Evolutionary conservation across 2,113 vertebrate species (phyloP).

Genomic region (Maccullochella peelii): DNA sequence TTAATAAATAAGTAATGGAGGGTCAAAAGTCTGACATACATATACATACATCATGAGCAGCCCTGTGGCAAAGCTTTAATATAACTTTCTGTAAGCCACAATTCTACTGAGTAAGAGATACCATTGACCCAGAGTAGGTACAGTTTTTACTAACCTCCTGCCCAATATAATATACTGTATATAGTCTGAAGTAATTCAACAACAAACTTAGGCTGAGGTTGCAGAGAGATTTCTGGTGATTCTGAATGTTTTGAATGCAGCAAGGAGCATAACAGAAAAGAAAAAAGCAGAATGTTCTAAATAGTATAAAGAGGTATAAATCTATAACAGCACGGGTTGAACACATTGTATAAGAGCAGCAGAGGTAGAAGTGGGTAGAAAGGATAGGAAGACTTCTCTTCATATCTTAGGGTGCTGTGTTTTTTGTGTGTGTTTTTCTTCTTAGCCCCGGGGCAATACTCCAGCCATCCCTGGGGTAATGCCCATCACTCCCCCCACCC

Average conservation of each 20-base stretch:
- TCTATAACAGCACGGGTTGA: not conserved
- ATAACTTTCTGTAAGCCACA: not conserved
- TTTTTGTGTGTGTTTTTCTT: constrained; percentile 78
- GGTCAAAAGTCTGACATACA: not conserved
- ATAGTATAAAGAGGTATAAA: not conserved
- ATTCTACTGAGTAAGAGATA: not conserved
- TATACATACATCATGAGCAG: not conserved
- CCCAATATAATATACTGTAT: too few relatives aligned
- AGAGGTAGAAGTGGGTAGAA: not conserved
- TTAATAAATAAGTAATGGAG: not conserved
- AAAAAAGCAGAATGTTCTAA: not conserved
- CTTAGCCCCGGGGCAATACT: constrained; percentile 88
- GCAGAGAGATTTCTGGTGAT: not conserved
- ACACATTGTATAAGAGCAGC: not conserved
- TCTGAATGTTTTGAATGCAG: not conserved
- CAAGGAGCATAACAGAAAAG: not conserved
- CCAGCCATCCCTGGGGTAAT: constrained; percentile 91
- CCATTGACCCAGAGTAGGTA: not conserved
- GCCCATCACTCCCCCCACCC: constrained; percentile 85
- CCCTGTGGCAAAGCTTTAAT: not conserved
- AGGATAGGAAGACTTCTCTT: constrained; percentile 49
- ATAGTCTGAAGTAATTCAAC: too few relatives aligned
- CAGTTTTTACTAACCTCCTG: not conserved
- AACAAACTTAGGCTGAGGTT: not conserved
- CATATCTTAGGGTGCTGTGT: constrained; percentile 88